Conservation (phyloP, 2,113 vertebrate species). For the Chaetops frenatus region DNA sequence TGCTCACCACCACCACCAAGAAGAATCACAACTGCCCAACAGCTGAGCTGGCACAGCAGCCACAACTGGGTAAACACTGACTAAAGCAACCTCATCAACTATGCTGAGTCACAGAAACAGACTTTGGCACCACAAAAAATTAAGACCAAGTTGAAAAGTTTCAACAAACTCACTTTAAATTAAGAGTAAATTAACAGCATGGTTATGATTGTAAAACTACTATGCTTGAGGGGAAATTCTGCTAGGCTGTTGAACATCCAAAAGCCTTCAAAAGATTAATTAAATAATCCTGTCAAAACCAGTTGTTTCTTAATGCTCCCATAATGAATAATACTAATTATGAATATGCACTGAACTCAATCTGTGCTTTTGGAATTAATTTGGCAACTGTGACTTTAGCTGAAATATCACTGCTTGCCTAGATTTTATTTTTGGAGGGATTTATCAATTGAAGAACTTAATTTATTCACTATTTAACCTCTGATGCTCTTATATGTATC, state of each 20-base stretch:
- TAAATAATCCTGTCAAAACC: conserved; percentile 3
- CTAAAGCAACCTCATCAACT: background rate
- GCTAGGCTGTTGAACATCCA: background rate
- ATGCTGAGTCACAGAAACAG: background rate
- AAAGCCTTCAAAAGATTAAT: conserved; percentile 12
- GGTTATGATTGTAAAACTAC: background rate
- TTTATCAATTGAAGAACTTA: background rate
- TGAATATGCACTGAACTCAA: background rate
- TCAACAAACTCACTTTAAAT: background rate
- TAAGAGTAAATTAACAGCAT: background rate
- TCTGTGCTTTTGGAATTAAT: conserved; percentile 5
- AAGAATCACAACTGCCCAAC: background rate
- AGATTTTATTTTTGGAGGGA: background rate
- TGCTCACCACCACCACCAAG: background rate
- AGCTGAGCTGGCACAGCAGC: background rate
- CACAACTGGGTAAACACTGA: background rate
- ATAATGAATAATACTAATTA: background rate
- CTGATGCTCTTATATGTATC: background rate
- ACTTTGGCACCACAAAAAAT: background rate
- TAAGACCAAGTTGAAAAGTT: background rate
- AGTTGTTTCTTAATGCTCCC: background rate
- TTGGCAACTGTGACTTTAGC: background rate
- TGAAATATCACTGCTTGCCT: background rate
- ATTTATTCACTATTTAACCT: background rate
- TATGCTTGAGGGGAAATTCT: background rate